Conservation (phyloP, 2,113 vertebrate genomes). For the Neopipo cinnamomea region DNA sequence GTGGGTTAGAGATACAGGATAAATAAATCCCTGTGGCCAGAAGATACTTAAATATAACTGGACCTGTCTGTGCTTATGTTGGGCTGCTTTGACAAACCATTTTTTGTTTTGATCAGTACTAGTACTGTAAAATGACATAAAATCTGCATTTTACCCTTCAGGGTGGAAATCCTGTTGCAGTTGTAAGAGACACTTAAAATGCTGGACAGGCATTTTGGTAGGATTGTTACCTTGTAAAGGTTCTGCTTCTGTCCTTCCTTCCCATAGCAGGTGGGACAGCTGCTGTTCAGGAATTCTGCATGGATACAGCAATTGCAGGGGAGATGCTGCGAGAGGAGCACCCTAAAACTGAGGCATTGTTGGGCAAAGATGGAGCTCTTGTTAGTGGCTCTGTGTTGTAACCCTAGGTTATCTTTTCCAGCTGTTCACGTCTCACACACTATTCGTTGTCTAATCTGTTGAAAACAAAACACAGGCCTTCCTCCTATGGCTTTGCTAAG, state of each 20-base stretch:
- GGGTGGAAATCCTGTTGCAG: neutral
- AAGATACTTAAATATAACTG: neutral
- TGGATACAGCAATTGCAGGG: neutral
- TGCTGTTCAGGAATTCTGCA: neutral
- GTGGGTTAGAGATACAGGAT: neutral
- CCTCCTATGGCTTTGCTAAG: neutral
- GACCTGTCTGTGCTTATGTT: neutral
- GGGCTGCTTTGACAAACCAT: neutral
- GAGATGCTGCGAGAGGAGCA: neutral
- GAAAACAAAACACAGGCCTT: neutral
- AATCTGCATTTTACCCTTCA: neutral
- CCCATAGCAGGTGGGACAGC: neutral
- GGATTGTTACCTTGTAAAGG: neutral
- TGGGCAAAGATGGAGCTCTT: neutral
- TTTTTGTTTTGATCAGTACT: neutral
- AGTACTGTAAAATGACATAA: neutral
- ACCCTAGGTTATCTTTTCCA: neutral
- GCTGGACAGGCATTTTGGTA: neutral
- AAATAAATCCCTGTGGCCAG: neutral
- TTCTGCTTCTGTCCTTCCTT: neutral
- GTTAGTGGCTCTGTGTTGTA: neutral
- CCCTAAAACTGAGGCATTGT: neutral
- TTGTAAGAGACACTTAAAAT: neutral
- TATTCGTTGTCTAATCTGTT: neutral
- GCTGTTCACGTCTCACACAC: accelerated